Evolutionary conservation across 2,113 vertebrate species (phyloP), one percentile per base, ranked within the genome.

Genomic region (Vulpes vulpes): DNA sequence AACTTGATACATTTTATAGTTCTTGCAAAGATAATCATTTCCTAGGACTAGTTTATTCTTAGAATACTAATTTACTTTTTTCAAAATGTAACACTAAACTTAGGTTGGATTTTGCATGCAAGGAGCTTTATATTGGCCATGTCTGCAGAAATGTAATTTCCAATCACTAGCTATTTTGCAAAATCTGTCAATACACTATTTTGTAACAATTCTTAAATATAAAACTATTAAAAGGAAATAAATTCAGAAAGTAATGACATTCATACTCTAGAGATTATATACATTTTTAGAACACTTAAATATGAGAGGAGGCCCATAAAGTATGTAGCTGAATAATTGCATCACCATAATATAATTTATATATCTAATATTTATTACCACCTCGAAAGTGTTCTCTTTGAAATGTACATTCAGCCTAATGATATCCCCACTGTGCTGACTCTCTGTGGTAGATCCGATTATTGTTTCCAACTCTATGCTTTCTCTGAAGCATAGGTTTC

Each of bases 241-340:
- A 43, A 57, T 84, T 79, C 14, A 76, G 59, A 76, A 93, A 79
- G 82, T 60, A 74, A 93, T 80, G 60, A 92, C 38, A 79, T 90
- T 10, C 55, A 73, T 55, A 60, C 8, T 67, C 0, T 69, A 87
- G 67, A 87, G 19, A 59, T n/a, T 81, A 5, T 65, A 64, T 62
- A 59, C 27, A 92, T 55, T 90, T 92, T 78, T 79, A 89, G 49
- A 93, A 95, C 8, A 62, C 25, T 80, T 92, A 93, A 89, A 94
- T 74, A 43, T 49, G 76, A 83, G 3, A 79, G 9, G 2, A 43
- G 20, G 27, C 16, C n/a, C 20, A 5, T 27, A 35, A 97, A 14
- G 5, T 92, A 60, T 59, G 16, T 30, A 94, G 62, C 17, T 67
- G 64, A 71, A 23, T n/a, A 30, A 65, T 20, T 96, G 94, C 69